Conservation (phyloP, 2,888 invertebrate species). For the Orthosia cruda region DNA sequence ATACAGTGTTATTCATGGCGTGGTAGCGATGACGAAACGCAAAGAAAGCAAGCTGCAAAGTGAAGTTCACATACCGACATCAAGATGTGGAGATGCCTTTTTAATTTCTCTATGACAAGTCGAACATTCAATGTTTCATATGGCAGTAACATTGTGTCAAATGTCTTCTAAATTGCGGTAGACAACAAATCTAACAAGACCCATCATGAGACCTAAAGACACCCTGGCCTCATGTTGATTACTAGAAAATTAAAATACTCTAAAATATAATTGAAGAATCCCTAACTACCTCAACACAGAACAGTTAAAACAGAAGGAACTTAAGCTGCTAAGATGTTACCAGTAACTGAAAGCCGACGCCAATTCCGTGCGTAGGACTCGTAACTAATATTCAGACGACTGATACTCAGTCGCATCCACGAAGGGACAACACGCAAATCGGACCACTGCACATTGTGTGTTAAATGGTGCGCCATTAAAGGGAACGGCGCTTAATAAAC, state of each 20-base stretch:
- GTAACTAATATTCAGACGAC: constrained; percentile 71
- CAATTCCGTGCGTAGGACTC: constrained; percentile 71
- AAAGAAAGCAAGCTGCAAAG: constrained; percentile 81
- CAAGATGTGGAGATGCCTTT: constrained; percentile 73
- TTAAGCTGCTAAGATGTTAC: background rate
- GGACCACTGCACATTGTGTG: constrained; percentile 87
- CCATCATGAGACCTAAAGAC: background rate
- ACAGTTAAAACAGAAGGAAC: constrained; percentile 19
- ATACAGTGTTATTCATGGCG: constrained; percentile 82
- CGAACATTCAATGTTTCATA: constrained; percentile 23
- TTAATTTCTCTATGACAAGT: constrained; percentile 20
- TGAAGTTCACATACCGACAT: constrained; percentile 76
- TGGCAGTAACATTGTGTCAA: background rate
- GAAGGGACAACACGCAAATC: constrained; percentile 83
- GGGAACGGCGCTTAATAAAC: constrained; percentile 90
- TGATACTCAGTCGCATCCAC: constrained; percentile 79
- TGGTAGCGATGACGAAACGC: constrained; percentile 80
- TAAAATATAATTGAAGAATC: background rate
- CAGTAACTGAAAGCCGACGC: constrained; percentile 55
- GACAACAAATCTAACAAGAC: background rate
- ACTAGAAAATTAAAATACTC: background rate
- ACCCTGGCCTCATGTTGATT: background rate
- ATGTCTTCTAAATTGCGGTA: background rate
- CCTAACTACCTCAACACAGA: background rate
- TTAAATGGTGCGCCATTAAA: constrained; percentile 89